Conservation (phyloP, 2,113 vertebrate species). For the Leiothrix lutea region DNA sequence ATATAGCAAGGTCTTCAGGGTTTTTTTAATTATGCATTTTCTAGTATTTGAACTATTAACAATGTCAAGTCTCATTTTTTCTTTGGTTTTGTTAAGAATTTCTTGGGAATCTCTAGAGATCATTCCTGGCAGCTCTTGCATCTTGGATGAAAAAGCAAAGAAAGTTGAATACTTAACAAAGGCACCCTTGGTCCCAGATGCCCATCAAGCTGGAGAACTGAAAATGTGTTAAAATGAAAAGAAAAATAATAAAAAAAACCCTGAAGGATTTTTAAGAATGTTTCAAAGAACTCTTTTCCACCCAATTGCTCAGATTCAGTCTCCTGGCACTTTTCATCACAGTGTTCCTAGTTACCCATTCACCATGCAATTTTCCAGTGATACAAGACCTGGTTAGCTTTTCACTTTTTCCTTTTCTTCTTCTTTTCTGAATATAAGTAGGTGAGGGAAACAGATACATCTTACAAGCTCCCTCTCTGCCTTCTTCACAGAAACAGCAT, state of each 20-base stretch:
- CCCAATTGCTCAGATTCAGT: background rate
- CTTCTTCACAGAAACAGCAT: background rate
- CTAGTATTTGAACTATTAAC: constrained; percentile 7
- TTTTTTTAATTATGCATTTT: background rate
- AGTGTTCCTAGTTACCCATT: background rate
- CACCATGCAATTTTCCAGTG: background rate
- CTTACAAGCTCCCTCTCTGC: background rate
- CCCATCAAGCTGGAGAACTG: background rate
- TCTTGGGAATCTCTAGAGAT: background rate
- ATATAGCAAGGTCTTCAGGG: background rate
- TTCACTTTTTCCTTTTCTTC: background rate
- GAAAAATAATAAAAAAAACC: background rate
- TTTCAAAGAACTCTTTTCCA: background rate
- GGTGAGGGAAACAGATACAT: background rate
- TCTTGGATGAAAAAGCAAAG: constrained; percentile 16
- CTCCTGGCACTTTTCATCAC: background rate
- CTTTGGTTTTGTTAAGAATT: background rate
- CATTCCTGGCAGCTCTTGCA: background rate
- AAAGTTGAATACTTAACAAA: background rate
- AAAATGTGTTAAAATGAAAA: background rate
- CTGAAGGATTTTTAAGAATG: background rate
- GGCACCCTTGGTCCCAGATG: background rate
- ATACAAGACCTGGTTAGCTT: background rate
- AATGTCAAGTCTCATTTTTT: background rate
- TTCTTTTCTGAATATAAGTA: background rate